A percentile compares a stretch with the other conserved stretches of the same genome.
These are phyloP conservation scores for Agrochola macilenta DNA, from an alignment of 2,888 invertebrate species.

Conservation along the genomic window DNA sequence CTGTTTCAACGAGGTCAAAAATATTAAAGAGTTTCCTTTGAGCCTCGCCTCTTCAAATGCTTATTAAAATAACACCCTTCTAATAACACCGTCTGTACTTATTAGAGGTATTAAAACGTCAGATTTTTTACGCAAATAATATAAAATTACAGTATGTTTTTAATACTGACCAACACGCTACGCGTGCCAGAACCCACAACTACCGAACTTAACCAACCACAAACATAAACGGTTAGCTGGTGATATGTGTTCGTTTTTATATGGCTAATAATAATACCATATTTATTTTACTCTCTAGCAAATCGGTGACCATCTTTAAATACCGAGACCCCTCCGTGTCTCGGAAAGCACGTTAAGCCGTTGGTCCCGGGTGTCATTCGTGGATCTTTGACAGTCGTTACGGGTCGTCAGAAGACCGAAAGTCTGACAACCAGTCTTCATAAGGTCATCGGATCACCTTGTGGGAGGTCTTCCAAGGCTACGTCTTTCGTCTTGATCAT, in stretches of 20 bases:
- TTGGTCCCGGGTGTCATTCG: too few relatives aligned
- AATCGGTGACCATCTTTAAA: too few relatives aligned
- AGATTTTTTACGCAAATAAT: constrained; percentile 31
- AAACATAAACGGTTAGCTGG: background rate
- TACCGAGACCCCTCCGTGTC: too few relatives aligned
- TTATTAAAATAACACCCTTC: background rate
- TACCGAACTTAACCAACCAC: constrained; percentile 12
- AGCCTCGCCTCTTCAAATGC: background rate
- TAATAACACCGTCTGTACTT: background rate
- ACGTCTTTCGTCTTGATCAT: too few relatives aligned
- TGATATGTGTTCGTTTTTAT: constrained; percentile 9
- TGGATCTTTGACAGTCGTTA: too few relatives aligned
- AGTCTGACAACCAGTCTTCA: too few relatives aligned
- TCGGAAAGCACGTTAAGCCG: too few relatives aligned
- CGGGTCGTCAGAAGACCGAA: too few relatives aligned
- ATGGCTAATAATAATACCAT: background rate
- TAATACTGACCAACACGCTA: constrained; percentile 33
- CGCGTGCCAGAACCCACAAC: constrained; percentile 3
- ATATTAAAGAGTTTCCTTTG: constrained; percentile 7
- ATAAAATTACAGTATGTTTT: constrained; percentile 14
- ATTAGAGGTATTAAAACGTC: constrained; percentile 7
- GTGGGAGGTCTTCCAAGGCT: too few relatives aligned
- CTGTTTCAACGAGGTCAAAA: background rate
- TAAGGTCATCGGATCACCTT: too few relatives aligned
- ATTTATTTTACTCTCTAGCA: background rate